Evolutionary conservation across 2,797 vertebrate genomes (phyloP).

Genomic region (Valencia hispanica): DNA sequence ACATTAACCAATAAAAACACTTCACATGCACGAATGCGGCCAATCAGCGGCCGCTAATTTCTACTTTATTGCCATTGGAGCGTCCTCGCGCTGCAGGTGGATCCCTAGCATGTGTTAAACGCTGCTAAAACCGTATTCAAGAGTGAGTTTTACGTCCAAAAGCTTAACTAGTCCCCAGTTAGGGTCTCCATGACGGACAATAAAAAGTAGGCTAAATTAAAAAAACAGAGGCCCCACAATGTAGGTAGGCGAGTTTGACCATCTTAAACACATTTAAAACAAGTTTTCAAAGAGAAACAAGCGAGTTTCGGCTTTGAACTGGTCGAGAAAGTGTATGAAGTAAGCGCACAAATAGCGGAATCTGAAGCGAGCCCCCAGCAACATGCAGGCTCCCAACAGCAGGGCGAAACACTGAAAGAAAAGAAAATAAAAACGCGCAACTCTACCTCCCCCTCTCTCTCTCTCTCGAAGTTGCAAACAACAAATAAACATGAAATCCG

Average conservation of each 20-base stretch:
- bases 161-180: not conserved
- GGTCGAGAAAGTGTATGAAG: not conserved
- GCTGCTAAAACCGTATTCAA: conserved; percentile 7
- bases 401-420: too few relatives aligned
- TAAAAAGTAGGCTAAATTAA: not conserved
- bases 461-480: conserved; percentile 47
- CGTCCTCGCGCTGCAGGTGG: conserved; percentile 57
- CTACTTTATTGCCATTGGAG: conserved; percentile 4
- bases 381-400: too few relatives aligned
- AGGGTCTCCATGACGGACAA: conserved; percentile 16
- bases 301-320: not conserved
- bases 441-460: too few relatives aligned
- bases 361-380: not conserved
- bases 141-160: conserved; percentile 32
- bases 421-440: not conserved
- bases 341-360: not conserved
- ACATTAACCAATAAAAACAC: conserved; percentile 39
- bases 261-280: not conserved
- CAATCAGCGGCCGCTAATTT: conserved; percentile 41
- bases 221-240: too few relatives aligned
- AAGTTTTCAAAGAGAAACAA: too few relatives aligned
- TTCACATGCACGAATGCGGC: not conserved
- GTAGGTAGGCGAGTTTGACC: not conserved
- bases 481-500: conserved; percentile 36
- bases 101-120: conserved; percentile 24